Conservation (phyloP, 2,797 vertebrate species). For the Glossophaga mutica region DNA sequence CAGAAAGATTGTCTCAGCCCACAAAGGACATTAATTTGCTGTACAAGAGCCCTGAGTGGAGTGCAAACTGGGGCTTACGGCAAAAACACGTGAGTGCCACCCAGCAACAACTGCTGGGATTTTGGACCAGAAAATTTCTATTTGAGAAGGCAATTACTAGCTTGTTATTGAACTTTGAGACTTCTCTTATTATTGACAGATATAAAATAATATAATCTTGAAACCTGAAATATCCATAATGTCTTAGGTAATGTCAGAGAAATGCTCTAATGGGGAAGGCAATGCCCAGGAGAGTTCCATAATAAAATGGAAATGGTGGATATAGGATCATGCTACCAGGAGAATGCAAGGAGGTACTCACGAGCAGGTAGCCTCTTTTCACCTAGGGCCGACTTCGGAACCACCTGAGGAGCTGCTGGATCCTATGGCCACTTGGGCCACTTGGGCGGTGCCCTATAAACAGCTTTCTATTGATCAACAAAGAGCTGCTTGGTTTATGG, state of each 20-base stretch:
- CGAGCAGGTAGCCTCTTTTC: slow-evolving; percentile 49
- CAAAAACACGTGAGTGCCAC: not conserved
- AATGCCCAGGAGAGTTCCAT: slow-evolving; percentile 20
- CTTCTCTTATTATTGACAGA: not conserved
- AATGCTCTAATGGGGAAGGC: slow-evolving; percentile 1
- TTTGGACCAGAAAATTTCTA: slow-evolving; percentile 21
- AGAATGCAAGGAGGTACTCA: slow-evolving; percentile 54
- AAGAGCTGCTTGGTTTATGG: slow-evolving; percentile 47
- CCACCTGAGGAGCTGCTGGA: slow-evolving; percentile 46
- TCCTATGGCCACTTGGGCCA: slow-evolving; percentile 39
- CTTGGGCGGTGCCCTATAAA: slow-evolving; percentile 39
- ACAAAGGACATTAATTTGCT: not conserved
- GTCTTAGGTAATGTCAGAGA: not conserved
- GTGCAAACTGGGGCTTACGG: not conserved
- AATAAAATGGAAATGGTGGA: slow-evolving; percentile 51
- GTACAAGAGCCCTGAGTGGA: not conserved
- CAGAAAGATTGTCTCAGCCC: not conserved
- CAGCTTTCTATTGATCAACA: slow-evolving; percentile 58
- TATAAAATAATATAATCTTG: slow-evolving; percentile 11
- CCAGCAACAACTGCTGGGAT: not conserved
- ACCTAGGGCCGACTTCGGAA: slow-evolving; percentile 43
- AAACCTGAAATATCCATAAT: slow-evolving; percentile 18
- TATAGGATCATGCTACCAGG: slow-evolving; percentile 50
- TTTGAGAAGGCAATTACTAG: not conserved
- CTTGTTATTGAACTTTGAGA: not conserved